A percentile compares a stretch with the other conserved stretches of the same genome.
Conservation (phyloP, 1,140 invertebrate species). For the Cherax quadricarinatus region DNA sequence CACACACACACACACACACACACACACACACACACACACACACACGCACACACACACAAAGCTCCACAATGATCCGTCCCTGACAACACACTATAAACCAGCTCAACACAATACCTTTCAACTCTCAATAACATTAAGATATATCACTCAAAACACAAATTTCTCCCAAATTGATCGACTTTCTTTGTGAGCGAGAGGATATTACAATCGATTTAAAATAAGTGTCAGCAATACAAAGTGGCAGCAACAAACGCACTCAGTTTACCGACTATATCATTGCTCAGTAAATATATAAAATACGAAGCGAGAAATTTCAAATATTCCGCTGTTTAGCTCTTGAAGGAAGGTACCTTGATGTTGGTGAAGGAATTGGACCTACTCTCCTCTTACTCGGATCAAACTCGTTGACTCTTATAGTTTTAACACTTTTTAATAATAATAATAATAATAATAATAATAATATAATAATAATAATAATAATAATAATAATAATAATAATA, state of each 20-base stretch:
- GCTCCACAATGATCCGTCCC: background rate
- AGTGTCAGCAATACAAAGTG: background rate
- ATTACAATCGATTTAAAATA: constrained; percentile 4
- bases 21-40: constrained; percentile 3
- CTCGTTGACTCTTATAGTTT: too few species aligned
- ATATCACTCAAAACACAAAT: constrained; percentile 1
- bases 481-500: too few species aligned
- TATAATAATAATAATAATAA: too few species aligned
- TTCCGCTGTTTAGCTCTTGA: too few species aligned
- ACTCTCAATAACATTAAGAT: background rate
- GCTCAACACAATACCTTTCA: background rate
- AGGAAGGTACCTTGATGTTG: too few species aligned
- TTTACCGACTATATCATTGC: background rate
- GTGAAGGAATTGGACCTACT: too few species aligned
- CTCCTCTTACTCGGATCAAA: too few species aligned
- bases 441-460: too few species aligned
- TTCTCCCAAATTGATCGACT: background rate
- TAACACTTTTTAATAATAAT: too few species aligned
- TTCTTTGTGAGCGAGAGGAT: constrained; percentile 16
- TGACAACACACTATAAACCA: background rate
- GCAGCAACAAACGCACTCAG: background rate
- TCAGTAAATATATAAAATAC: too few species aligned
- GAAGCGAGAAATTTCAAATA: too few species aligned
- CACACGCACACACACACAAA: background rate
- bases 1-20: constrained; percentile 14